Conservation (phyloP, 2,113 vertebrate genomes). For the Centropristis striata region DNA sequence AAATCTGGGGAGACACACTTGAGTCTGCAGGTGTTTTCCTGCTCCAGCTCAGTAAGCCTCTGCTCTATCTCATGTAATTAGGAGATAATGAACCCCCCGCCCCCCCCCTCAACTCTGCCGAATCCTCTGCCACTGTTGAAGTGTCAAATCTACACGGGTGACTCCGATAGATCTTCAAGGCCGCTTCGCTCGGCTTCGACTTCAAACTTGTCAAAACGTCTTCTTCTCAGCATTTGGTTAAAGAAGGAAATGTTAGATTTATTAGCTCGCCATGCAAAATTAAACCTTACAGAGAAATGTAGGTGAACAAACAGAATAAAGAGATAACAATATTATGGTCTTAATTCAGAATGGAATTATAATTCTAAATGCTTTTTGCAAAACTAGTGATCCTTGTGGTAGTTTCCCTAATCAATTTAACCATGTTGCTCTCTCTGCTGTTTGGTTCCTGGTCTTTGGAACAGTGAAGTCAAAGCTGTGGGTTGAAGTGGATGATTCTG, state of each 20-base stretch:
- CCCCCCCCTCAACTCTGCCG: constrained; percentile 41
- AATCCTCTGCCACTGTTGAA: constrained; percentile 66
- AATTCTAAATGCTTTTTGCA: not conserved
- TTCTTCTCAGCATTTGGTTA: constrained; percentile 18
- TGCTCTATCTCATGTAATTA: constrained; percentile 75
- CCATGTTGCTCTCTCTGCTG: constrained; percentile 8
- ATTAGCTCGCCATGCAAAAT: constrained; percentile 41
- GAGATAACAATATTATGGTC: not conserved
- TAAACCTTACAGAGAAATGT: constrained; percentile 27
- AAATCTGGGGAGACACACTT: constrained; percentile 50
- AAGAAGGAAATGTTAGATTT: constrained; percentile 23
- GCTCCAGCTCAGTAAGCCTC: constrained; percentile 64
- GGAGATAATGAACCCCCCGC: constrained; percentile 73
- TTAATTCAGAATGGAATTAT: not conserved
- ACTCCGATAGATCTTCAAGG: constrained; percentile 59
- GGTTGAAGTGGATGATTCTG: constrained; percentile 30
- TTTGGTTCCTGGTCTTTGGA: constrained; percentile 4
- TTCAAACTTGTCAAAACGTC: constrained; percentile 65
- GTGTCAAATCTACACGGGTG: constrained; percentile 64
- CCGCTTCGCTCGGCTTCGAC: constrained; percentile 28
- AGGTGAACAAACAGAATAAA: constrained; percentile 13
- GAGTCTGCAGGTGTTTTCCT: constrained; percentile 76
- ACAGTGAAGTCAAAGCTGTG: constrained; percentile 12
- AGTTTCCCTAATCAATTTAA: not conserved
- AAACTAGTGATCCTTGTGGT: not conserved